Evolutionary conservation across 2,113 vertebrate genomes (phyloP), one percentile per base, ranked within the genome.

Genomic region (Dipodomys merriami): DNA sequence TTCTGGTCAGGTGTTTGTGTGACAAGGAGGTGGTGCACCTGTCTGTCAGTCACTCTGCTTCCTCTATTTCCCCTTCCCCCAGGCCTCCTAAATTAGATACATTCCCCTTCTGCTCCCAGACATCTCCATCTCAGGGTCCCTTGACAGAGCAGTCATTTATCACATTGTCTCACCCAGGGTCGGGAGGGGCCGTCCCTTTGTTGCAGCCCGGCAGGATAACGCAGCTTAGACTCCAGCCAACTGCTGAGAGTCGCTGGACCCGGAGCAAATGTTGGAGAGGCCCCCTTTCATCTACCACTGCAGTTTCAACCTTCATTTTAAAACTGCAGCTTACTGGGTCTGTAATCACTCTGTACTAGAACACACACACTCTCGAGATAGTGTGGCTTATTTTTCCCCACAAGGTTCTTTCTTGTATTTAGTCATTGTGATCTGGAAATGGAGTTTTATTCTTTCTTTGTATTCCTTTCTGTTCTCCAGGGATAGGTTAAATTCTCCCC

Each of bases 201-300:
- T 98, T 98, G 97, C 82, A 95, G 96, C 98, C 83, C 98, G 96
- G 91, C 98, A 96, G 98, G 98, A 98, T 97, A 49, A 69, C 97
- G 98, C 97, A 97, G 97, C 97, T 97, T 97, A 96, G 98, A 98
- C 98, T 98, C 98, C 98, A 98, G 98, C 98, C 98, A 98, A 98
- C 98, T 98, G 98, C 98, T 98, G 98, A 98, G 98, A 98, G 97
- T 97, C 97, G 97, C 97, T 88, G 94, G 97, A 97, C 97, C 97
- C 96, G 96, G 97, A 98, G 97, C 97, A 97, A 98, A 95, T 97
- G 98, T 97, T 98, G 97, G 97, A 98, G 97, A 97, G 97, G 97
- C 95, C 87, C 96, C 97, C 98, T 98, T 98, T 98, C 98, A 98
- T 98, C 97, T 98, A 84, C 57, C 6, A 91, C 96, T 97, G 96